These are phyloP conservation scores for Mesoclemmys tuberculata DNA, from an alignment of 2,113 vertebrate species.

Conservation along the genomic window DNA sequence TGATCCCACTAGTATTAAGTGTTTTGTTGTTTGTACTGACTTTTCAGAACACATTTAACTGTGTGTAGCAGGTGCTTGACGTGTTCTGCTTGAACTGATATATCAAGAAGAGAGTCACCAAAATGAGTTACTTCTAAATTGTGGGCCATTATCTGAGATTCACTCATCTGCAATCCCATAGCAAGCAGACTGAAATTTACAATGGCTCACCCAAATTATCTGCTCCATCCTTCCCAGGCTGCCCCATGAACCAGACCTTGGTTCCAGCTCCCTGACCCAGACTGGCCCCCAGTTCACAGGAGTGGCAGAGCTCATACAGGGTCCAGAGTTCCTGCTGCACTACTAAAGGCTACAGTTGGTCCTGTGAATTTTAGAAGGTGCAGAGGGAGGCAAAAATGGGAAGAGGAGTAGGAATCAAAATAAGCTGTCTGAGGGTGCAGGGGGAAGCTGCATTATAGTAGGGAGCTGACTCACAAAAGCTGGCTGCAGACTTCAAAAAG, in stretches of 20 bases:
- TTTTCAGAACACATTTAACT: background rate
- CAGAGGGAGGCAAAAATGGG: background rate
- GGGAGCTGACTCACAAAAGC: background rate
- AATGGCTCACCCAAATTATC: background rate
- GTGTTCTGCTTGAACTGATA: background rate
- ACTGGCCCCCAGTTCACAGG: background rate
- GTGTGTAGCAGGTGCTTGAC: background rate
- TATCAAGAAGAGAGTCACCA: background rate
- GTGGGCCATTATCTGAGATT: background rate
- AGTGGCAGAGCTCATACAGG: background rate
- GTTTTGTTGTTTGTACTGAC: background rate
- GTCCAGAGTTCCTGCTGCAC: background rate
- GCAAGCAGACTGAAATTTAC: background rate
- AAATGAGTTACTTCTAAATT: background rate
- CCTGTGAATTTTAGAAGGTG: background rate
- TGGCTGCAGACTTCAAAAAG: background rate
- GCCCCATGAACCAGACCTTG: background rate
- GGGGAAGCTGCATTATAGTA: background rate
- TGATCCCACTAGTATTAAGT: too few relatives aligned
- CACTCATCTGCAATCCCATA: background rate
- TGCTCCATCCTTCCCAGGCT: background rate
- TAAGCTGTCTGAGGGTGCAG: background rate
- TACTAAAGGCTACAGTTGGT: too few relatives aligned
- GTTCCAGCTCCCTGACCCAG: background rate
- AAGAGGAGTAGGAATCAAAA: background rate